Evolutionary conservation across 2,113 vertebrate species (phyloP), one percentile per base, ranked within the genome.

Genomic region (Podilymbus podiceps): DNA sequence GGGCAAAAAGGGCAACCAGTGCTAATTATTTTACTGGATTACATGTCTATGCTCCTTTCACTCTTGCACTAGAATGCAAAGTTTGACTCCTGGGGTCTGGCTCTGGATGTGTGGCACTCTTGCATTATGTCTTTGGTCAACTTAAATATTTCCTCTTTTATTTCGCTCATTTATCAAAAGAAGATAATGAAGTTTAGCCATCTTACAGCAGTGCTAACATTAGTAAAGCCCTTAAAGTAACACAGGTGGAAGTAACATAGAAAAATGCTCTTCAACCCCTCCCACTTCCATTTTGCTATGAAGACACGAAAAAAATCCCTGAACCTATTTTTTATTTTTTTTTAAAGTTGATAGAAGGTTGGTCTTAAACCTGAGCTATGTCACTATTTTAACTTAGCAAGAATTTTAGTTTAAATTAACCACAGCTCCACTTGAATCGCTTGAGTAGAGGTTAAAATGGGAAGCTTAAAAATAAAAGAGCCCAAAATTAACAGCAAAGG

Each of bases 391-490:
- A 24, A 90, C 81, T 89, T 46, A 92, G 50, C 4, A 0, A 94
- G n/a, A 44, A 53, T 73, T 79, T 90, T 6, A 69, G 38, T 64
- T 84, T 82, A 86, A 88, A 63, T 73, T 33, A 93, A 79, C 31
- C 23, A 47, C 91, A 68, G 66, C 58, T 89, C 74, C 58, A 3
- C 30, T 69, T 1, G 42, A 76, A 38, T 50, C 60, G 15, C 75
- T 77, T 27, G 1, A 84, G 49, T 33, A 38, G 71, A 46, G 42
- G n/a, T 62, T 89, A 95, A 94, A 93, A 72, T 5, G 28, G 73
- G 94, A 85, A 80, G 88, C 90, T 80, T 90, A 69, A 94, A 94
- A 90, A 89, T 86, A 84, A 93, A 68, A 60, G 81, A 93, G 23
- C 85, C 71, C 50, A 1, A 92, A 92, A 89, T 85, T 89, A 72